phyloP scores from a whole-genome alignment of 2,888 invertebrate genomes.

The Drosophila colorata region DNA sequence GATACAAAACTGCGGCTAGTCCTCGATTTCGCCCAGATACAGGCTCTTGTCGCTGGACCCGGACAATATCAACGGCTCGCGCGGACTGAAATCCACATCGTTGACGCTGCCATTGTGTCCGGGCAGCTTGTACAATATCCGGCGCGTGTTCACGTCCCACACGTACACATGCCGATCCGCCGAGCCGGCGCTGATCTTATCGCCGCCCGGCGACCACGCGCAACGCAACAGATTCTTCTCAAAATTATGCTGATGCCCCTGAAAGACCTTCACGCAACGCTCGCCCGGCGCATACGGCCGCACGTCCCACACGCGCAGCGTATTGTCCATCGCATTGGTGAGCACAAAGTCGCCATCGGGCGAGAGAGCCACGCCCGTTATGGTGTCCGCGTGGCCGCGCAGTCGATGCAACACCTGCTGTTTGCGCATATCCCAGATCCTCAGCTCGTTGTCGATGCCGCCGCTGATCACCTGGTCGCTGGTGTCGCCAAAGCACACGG shows the following conservation, averaged over 20 bases:
- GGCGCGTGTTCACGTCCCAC: conserved; percentile 97
- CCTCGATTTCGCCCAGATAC: conserved; percentile 97
- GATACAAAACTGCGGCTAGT: conserved; percentile 60
- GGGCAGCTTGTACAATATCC: conserved; percentile 97
- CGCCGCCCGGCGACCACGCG: conserved; percentile 97
- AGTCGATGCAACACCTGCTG: conserved; percentile 91
- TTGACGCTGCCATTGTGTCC: conserved; percentile 99
- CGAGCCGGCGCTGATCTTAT: conserved; percentile 93
- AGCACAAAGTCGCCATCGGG: conserved; percentile 92
- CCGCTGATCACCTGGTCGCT: conserved; percentile 97
- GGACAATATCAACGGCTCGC: conserved; percentile 96
- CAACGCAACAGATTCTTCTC: conserved; percentile 98
- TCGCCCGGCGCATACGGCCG: conserved; percentile 97
- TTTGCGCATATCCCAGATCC: conserved; percentile 98
- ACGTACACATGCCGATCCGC: conserved; percentile 98
- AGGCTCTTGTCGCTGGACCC: conserved; percentile 98
- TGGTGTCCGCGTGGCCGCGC: conserved; percentile 97
- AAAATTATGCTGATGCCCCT: conserved; percentile 98
- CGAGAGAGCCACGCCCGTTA: conserved; percentile 92
- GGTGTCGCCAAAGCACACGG: conserved; percentile 97
- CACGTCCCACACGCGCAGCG: conserved; percentile 98
- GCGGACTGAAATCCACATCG: conserved; percentile 97
- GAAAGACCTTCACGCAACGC: conserved; percentile 95
- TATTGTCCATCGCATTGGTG: conserved; percentile 98
- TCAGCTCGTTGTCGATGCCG: conserved; percentile 98